A percentile compares a stretch with the other conserved stretches of the same genome.
These are phyloP conservation scores for Blastobasis adustella DNA, from an alignment of 2,888 invertebrate genomes.

Conservation along the genomic window DNA sequence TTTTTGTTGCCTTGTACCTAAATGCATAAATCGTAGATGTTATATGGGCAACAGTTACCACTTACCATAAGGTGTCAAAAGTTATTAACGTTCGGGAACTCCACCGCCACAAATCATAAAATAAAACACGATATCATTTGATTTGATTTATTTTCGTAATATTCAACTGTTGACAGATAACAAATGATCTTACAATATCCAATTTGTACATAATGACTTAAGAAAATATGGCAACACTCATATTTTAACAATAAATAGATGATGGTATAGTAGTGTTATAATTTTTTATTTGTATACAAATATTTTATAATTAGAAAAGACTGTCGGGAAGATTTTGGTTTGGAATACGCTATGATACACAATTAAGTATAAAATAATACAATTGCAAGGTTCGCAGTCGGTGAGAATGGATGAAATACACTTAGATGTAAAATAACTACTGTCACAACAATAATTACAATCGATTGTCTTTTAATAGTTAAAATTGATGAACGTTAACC, in stretches of 20 bases:
- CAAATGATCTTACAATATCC: conserved; percentile 73
- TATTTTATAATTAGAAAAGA: neutral
- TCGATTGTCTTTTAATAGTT: conserved; percentile 40
- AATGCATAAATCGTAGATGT: too few species aligned
- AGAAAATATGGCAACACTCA: conserved; percentile 75
- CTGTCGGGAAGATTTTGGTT: neutral
- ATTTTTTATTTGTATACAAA: neutral
- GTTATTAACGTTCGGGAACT: too few species aligned
- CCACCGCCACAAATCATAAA: conserved; percentile 23
- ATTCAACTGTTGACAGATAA: conserved; percentile 75
- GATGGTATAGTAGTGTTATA: conserved; percentile 21
- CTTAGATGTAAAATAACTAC: conserved; percentile 19
- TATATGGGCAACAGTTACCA: too few species aligned
- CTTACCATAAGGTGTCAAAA: too few species aligned
- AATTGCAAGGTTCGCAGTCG: neutral
- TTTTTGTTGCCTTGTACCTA: too few species aligned
- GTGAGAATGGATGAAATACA: conserved; percentile 8
- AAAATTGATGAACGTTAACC: conserved; percentile 31
- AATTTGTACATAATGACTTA: conserved; percentile 75
- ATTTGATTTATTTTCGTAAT: conserved; percentile 72
- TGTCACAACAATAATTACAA: conserved; percentile 37
- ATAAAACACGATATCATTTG: conserved; percentile 41
- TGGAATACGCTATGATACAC: neutral
- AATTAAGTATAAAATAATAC: conserved; percentile 1
- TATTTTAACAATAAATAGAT: conserved; percentile 67